These are phyloP conservation scores for Malurus melanocephalus DNA, from an alignment of 2,113 vertebrate genomes.

Conservation along the genomic window DNA sequence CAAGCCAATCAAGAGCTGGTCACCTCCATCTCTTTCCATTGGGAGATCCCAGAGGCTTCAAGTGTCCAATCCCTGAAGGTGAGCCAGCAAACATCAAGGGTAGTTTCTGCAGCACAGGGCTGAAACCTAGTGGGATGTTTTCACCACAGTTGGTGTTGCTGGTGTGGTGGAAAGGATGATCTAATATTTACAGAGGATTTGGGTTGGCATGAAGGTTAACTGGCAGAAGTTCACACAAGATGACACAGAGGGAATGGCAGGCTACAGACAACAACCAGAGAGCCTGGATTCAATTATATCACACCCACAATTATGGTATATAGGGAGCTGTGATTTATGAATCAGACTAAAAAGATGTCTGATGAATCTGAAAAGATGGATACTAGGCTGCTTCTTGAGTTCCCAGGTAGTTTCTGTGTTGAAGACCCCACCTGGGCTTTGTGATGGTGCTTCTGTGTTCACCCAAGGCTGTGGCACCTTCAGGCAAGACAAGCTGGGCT, in stretches of 20 bases:
- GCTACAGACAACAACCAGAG: neutral
- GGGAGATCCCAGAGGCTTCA: neutral
- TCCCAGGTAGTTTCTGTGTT: neutral
- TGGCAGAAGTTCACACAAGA: neutral
- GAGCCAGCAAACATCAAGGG: neutral
- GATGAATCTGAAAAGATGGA: neutral
- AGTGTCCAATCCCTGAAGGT: fast-evolving
- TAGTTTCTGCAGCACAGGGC: neutral
- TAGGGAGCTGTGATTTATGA: neutral
- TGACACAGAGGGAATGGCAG: neutral
- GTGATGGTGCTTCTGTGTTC: neutral
- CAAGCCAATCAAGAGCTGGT: neutral
- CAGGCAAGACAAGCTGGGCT: neutral
- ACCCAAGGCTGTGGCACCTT: neutral
- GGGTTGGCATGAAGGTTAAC: neutral
- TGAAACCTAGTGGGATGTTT: neutral
- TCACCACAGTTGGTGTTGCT: neutral
- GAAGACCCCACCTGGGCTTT: neutral
- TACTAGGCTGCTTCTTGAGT: neutral
- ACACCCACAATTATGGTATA: neutral
- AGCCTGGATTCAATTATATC: neutral
- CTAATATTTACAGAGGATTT: slow-evolving; percentile 1
- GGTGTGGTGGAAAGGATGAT: neutral
- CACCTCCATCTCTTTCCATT: neutral
- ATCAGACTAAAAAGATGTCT: neutral